These are phyloP conservation scores for Hippocampus comes DNA, from an alignment of 2,113 vertebrate species.

Conservation along the genomic window DNA sequence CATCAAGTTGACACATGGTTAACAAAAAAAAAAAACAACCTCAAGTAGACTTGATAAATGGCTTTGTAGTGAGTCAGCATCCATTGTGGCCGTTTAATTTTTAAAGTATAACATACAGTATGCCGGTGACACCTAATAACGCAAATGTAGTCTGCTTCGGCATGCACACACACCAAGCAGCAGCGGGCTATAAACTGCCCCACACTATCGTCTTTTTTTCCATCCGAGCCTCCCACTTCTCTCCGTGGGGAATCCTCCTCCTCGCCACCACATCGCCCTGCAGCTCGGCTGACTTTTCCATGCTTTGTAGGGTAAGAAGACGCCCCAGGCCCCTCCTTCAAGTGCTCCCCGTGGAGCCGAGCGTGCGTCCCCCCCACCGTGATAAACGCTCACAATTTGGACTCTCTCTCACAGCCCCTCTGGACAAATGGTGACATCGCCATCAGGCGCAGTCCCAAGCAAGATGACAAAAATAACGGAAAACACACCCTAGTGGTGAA, in stretches of 20 bases:
- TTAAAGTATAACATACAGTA: not conserved
- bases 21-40: not conserved
- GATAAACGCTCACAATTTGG: slow-evolving; percentile 48
- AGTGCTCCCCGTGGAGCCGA: not conserved
- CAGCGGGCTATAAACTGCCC: not conserved
- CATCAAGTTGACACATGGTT: not conserved
- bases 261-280: not conserved
- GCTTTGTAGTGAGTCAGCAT: not conserved
- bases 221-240: not conserved
- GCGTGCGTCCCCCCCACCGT: slow-evolving; percentile 8
- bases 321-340: slow-evolving; percentile 20
- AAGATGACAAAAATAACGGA: not conserved
- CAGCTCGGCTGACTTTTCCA: slow-evolving; percentile 7
- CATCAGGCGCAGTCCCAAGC: not conserved
- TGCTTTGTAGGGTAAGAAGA: slow-evolving; percentile 21
- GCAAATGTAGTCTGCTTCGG: not conserved
- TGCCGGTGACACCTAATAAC: not conserved
- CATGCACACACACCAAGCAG: slow-evolving; percentile 10
- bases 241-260: not conserved
- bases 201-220: slow-evolving; percentile 1
- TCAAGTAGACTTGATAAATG: not conserved
- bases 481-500: not conserved
- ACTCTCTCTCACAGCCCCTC: slow-evolving; percentile 19
- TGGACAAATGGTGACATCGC: slow-evolving; percentile 5
- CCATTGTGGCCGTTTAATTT: not conserved